Percentiles rank a stretch among this genome's conserved stretches.
Conservation (phyloP, 2,113 vertebrate species). For the Colaptes auratus region DNA sequence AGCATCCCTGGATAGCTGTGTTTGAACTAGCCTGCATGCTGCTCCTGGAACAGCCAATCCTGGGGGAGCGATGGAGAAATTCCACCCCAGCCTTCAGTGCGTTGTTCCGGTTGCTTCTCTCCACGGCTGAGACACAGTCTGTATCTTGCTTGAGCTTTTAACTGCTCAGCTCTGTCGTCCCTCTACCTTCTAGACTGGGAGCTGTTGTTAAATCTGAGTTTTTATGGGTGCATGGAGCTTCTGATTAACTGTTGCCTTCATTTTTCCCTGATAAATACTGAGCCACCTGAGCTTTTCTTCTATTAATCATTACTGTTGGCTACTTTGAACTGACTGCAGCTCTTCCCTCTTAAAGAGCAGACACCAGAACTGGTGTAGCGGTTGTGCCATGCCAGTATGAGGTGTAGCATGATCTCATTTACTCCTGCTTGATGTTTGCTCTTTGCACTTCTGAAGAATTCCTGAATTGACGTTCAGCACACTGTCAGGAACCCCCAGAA, state of each 20-base stretch:
- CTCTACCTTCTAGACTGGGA: neutral
- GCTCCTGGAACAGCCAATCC: constrained; percentile 11
- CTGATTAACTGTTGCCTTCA: neutral
- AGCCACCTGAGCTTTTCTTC: neutral
- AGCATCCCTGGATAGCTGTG: constrained; percentile 49
- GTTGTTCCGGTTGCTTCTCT: neutral
- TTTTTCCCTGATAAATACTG: neutral
- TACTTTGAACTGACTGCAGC: neutral
- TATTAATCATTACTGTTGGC: neutral
- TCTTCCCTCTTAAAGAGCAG: neutral
- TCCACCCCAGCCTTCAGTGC: constrained; percentile 32
- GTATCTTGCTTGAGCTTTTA: neutral
- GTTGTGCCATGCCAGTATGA: neutral
- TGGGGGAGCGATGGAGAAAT: constrained; percentile 40
- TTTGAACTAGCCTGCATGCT: constrained; percentile 55
- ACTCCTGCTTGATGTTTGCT: neutral
- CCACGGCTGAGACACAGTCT: neutral
- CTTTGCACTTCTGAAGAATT: neutral
- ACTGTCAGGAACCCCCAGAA: neutral
- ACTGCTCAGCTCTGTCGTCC: neutral
- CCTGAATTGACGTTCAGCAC: neutral
- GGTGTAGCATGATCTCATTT: neutral
- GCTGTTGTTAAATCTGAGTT: neutral
- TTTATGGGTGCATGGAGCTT: neutral
- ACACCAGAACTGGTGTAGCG: neutral